phyloP scores from a whole-genome alignment of 2,888 invertebrate genomes.

The Phorcus lineatus region DNA sequence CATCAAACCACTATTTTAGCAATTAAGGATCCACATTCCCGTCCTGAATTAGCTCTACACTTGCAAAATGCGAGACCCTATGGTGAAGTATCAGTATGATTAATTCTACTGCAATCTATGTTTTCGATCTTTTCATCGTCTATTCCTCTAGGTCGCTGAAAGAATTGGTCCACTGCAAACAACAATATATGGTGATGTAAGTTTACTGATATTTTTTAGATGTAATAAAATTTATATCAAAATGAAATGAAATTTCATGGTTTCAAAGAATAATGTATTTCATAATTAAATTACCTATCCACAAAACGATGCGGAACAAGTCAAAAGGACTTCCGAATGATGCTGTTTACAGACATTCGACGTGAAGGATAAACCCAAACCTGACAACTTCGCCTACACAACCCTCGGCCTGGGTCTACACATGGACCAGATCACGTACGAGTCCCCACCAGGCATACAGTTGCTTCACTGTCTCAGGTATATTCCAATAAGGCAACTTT shows the following conservation, averaged over 20 bases:
- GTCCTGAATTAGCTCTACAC: no score
- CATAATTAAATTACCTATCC: no score
- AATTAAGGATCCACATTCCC: neutral
- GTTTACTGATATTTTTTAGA: neutral
- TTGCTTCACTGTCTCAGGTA: constrained; percentile 61
- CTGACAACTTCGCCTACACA: constrained; percentile 64
- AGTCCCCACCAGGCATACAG: constrained; percentile 66
- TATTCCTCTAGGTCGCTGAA: constrained; percentile 31
- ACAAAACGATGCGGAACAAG: no score
- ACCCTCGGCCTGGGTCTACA: constrained; percentile 52
- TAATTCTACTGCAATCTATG: no score
- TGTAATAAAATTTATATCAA: neutral
- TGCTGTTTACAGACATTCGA: constrained; percentile 45
- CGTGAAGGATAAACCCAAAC: constrained; percentile 44
- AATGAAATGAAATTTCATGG: no score
- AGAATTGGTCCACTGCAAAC: constrained; percentile 34
- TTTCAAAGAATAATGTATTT: no score
- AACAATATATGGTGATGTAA: constrained; percentile 43
- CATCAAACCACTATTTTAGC: neutral
- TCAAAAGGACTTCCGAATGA: neutral
- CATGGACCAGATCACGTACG: constrained; percentile 64
- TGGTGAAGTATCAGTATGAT: no score
- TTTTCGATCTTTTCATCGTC: no score
- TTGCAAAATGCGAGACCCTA: no score
- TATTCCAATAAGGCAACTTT: no score